Base-by-base conservation (phyloP, 2,797 vertebrate species). In the Valencia hispanica region DNA sequence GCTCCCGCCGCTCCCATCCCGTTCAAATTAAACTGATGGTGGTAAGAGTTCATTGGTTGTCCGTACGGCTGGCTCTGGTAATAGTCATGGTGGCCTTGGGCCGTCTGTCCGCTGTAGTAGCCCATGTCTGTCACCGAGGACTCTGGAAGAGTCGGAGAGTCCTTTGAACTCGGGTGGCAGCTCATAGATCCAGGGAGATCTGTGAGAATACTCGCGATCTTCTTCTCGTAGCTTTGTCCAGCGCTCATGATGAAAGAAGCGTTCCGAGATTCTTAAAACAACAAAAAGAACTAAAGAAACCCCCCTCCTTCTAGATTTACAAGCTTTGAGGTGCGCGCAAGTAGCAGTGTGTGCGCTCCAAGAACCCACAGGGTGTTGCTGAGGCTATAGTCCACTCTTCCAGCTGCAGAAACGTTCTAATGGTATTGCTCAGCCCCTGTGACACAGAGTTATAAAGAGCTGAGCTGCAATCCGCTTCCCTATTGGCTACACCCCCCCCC, bases 101-200 rank as follows among this genome's bases (percentile, higher is more conserved):
- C 80, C 79, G 94, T 86, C 61, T 96, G 96, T 34, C 95, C 93
- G 84, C 96, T 98, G 94, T 98, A 99, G 94, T 98, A 99, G 91
- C 97, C 97, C 96, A 99, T 95, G 79, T 99, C 98, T 53, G 98
- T 99, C 89, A 98, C 96, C 0, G 98, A 97, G 4, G 98, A 99
- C 93, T 99, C 98, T 0, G 98, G 98, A 20, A 99, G 95, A 4
- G 98, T 99, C 22, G 98, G 98, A 4, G 98, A 99, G 93, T 99
- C 98, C 94, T 99, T 99, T 89, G 97, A 97, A 85, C 93, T 96
- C 32, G 97, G 96, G 88, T 99, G 97, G 96, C 97, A 99, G 87
- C 96, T 97, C 86, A 99, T 96, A 75, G 98, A 98, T 93, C 96
- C 96, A 71, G 97, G 97, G 25, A 99, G 96, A 74, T 99, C 98